Evolutionary conservation across 2,797 vertebrate genomes (phyloP).

Genomic region (Pseudomugil gertrudae): DNA sequence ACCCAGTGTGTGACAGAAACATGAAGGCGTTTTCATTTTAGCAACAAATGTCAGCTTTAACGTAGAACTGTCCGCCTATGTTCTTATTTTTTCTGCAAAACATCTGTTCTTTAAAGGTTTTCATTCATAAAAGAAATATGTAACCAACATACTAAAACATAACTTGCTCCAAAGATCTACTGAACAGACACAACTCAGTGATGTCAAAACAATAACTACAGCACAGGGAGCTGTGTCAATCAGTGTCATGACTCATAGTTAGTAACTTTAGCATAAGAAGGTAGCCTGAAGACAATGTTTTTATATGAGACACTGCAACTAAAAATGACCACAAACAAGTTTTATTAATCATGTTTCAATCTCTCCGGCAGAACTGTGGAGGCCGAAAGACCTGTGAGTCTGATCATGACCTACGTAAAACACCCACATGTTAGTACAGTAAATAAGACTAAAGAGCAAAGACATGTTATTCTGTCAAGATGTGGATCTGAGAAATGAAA

Average conservation of each 20-base stretch:
- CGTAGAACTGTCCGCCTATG: slow-evolving; percentile 45
- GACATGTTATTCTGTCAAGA: slow-evolving; percentile 3
- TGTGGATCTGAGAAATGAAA: not conserved
- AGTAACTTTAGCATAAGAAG: slow-evolving; percentile 39
- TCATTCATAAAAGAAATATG: not conserved
- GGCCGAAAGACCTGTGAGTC: slow-evolving; percentile 10
- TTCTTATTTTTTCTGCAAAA: not conserved
- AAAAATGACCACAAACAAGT: slow-evolving; percentile 10
- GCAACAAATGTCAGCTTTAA: slow-evolving; percentile 42
- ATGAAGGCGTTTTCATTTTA: slow-evolving; percentile 71
- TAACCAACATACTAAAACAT: slow-evolving; percentile 6
- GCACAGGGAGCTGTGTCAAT: slow-evolving; percentile 18
- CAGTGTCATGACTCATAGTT: slow-evolving; percentile 18
- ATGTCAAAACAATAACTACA: slow-evolving; percentile 18
- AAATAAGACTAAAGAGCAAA: slow-evolving; percentile 31
- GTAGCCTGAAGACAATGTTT: slow-evolving; percentile 51
- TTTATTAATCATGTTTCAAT: slow-evolving; percentile 8
- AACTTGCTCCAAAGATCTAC: not conserved
- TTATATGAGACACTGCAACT: slow-evolving; percentile 14
- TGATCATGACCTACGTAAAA: slow-evolving; percentile 37
- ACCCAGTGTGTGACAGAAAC: slow-evolving; percentile 63
- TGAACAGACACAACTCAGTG: slow-evolving; percentile 5
- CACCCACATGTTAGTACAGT: slow-evolving; percentile 32
- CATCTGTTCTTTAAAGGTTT: slow-evolving; percentile 9
- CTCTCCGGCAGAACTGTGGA: slow-evolving; percentile 3